Evolutionary conservation across 2,888 invertebrate genomes (phyloP).

Genomic region (Luffia ferchaultella): DNA sequence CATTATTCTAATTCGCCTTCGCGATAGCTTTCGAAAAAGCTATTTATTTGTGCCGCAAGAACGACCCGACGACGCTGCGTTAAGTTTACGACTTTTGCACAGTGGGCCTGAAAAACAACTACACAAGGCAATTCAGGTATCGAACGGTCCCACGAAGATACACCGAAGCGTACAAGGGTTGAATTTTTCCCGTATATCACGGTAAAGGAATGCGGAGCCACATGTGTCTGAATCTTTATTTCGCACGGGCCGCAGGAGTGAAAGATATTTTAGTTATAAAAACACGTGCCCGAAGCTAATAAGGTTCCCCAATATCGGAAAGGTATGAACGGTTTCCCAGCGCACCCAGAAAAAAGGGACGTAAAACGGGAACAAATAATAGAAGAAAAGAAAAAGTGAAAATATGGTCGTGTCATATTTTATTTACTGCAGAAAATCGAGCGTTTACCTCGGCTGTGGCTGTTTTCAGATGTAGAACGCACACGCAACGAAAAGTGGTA

Average conservation of each 20-base stretch:
- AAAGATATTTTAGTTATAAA: constrained; percentile 57
- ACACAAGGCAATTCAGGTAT: background rate
- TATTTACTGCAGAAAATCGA: constrained; percentile 66
- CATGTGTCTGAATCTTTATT: constrained; percentile 46
- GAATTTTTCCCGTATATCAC: constrained; percentile 34
- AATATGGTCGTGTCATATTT: constrained; percentile 64
- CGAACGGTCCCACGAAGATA: background rate
- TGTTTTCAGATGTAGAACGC: constrained; percentile 36
- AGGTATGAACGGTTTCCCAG: constrained; percentile 57
- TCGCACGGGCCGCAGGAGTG: constrained; percentile 42
- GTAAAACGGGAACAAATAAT: constrained; percentile 34
- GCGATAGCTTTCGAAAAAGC: constrained; percentile 60
- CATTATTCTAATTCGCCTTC: constrained; percentile 64
- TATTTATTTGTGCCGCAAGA: constrained; percentile 56
- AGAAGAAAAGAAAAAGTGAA: constrained; percentile 59
- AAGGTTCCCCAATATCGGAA: constrained; percentile 59
- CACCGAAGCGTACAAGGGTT: background rate
- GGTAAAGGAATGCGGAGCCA: constrained; percentile 22
- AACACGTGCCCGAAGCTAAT: constrained; percentile 61
- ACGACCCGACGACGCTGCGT: constrained; percentile 26
- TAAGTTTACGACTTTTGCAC: constrained; percentile 15
- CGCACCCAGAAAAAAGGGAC: constrained; percentile 53
- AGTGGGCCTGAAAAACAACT: background rate
- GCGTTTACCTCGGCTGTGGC: constrained; percentile 61
- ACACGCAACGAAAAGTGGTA: background rate